Evolutionary conservation across 2,113 vertebrate genomes (phyloP), one percentile per base, ranked within the genome.

Genomic region (Gambusia holbrooki): DNA sequence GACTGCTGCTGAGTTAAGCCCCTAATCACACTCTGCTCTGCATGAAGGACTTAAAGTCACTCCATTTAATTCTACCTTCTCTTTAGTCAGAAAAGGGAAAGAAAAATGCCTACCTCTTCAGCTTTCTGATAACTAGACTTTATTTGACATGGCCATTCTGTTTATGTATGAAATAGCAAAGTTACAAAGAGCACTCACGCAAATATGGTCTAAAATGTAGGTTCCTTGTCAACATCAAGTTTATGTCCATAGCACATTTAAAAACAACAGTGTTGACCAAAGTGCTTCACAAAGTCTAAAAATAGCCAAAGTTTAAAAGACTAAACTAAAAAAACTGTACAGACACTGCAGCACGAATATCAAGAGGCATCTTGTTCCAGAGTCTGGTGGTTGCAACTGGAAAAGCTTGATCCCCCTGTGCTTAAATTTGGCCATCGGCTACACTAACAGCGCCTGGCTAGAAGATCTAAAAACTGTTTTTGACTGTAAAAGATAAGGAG

Each of bases 41-140:
- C 88, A 92, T 91, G 88, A 85, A 87, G 74, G 92, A 90, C 88
- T 94, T 93, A 90, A 88, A 92, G 89, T 92, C 90, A 92, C 89
- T 93, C 81, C 79, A 85, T 92, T 90, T 91, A 90, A 92, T 87
- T 89, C 88, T 86, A 88, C 90, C 91, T 92, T 87, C 90, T 92
- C 88, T 93, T 92, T 79, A 86, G 81, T 89, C 78, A 78, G 81
- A 84, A 86, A 76, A 71, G 35, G 9, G 65, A 84, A 81, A 80
- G 74, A 77, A 77, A 83, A 81, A 71, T 75, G 81, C 85, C 84
- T 87, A 84, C 80, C 78, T 85, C 89, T 65, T 73, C 76, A 73
- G 83, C 73, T 81, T 76, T 83, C 80, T 74, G 69, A 87, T 84
- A 85, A 74, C 78, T 33, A 33, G 45, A 29, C 76, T 66, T 54